These are phyloP conservation scores for Onychostoma macrolepis DNA, from an alignment of 2,113 vertebrate genomes.

Conservation along the genomic window DNA sequence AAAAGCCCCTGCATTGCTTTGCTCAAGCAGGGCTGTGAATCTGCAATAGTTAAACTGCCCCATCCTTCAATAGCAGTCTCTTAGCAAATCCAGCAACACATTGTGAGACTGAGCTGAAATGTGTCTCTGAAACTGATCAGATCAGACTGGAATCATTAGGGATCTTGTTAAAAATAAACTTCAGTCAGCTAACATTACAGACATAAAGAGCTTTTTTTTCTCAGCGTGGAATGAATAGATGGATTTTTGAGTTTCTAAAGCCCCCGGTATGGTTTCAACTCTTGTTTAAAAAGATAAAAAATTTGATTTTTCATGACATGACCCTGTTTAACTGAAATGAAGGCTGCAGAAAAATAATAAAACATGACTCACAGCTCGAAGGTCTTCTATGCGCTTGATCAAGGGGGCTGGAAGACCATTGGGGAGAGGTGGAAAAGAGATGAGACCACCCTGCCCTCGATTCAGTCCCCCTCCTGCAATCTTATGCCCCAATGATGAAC, in stretches of 20 bases:
- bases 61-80: not conserved
- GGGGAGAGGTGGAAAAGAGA: constrained; percentile 73
- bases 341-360: not conserved
- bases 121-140: not conserved
- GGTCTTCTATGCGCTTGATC: constrained; percentile 86
- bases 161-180: constrained; percentile 18
- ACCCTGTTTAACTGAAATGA: not conserved
- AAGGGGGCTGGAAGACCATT: constrained; percentile 80
- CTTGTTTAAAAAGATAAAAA: not conserved
- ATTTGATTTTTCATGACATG: not conserved
- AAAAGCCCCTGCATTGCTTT: not conserved
- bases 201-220: not conserved
- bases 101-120: not conserved
- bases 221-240: not conserved
- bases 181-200: not conserved
- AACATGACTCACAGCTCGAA: constrained; percentile 74
- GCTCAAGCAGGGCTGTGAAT: not conserved
- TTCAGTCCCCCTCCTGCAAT: constrained; percentile 73
- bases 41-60: not conserved
- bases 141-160: constrained; percentile 4
- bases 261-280: not conserved
- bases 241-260: not conserved
- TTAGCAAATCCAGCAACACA: not conserved
- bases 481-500: constrained; percentile 55
- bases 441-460: constrained; percentile 62